These are phyloP conservation scores for Oscheius sp. DNA, from an alignment of 2,888 invertebrate species.

Conservation along the genomic window DNA sequence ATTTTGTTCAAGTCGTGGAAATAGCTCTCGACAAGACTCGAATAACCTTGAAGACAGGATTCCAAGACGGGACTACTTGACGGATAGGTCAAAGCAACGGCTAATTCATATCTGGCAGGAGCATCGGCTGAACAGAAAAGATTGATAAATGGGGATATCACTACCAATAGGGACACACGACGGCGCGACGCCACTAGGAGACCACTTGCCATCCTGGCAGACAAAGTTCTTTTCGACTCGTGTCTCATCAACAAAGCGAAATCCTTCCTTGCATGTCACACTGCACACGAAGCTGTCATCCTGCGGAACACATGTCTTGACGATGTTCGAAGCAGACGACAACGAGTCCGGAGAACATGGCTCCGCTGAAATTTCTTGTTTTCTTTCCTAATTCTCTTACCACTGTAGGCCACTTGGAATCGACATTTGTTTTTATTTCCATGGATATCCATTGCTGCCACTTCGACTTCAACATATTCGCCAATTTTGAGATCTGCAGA, in stretches of 20 bases:
- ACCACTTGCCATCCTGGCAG: slow-evolving; percentile 81
- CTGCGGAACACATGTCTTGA: slow-evolving; percentile 76
- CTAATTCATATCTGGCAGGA: slow-evolving; percentile 72
- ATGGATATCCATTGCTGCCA: slow-evolving; percentile 66
- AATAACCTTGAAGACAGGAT: slow-evolving; percentile 70
- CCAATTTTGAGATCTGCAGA: slow-evolving; percentile 57
- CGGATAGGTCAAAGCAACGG: slow-evolving; percentile 67
- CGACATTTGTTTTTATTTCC: slow-evolving; percentile 71
- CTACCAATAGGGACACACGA: slow-evolving; percentile 92
- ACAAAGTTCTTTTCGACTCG: slow-evolving; percentile 49
- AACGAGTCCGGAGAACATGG: slow-evolving; percentile 92
- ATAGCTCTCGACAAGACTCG: slow-evolving; percentile 60
- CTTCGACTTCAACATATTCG: slow-evolving; percentile 59
- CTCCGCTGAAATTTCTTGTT: slow-evolving; percentile 61
- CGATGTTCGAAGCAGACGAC: slow-evolving; percentile 86
- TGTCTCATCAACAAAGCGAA: slow-evolving; percentile 65
- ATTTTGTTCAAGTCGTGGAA: slow-evolving; percentile 81
- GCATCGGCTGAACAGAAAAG: slow-evolving; percentile 64
- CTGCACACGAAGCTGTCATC: slow-evolving; percentile 79
- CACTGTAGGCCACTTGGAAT: slow-evolving; percentile 72
- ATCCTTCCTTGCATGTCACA: slow-evolving; percentile 67
- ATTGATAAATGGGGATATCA: background rate
- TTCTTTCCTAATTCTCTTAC: slow-evolving; percentile 40
- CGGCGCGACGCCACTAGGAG: slow-evolving; percentile 88
- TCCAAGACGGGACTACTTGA: slow-evolving; percentile 58